A percentile compares a stretch with the other conserved stretches of the same genome.
phyloP scores from a whole-genome alignment of 2,888 invertebrate genomes.

The Drosophila formosana region DNA sequence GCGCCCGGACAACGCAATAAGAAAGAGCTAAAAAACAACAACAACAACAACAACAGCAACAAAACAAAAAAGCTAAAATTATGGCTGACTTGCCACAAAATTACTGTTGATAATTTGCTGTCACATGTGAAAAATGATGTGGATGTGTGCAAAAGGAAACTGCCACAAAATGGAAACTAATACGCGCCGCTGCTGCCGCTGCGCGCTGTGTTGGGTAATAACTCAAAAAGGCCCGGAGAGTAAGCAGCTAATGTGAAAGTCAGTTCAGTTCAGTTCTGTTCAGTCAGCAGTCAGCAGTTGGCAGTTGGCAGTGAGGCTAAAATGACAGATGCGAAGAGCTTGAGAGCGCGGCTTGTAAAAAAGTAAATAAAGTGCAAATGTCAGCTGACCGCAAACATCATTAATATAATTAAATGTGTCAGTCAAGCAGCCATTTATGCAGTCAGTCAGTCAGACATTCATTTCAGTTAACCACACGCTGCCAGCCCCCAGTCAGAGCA shows the following conservation, averaged over 20 bases:
- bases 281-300: constrained; percentile 28
- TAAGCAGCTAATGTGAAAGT: constrained; percentile 59
- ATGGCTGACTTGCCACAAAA: constrained; percentile 52
- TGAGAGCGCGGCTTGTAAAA: constrained; percentile 31
- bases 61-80: constrained; percentile 10
- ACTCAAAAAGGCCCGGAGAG: constrained; percentile 32
- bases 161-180: constrained; percentile 53
- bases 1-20: constrained; percentile 52
- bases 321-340: constrained; percentile 52
- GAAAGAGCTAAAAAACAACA: constrained; percentile 11
- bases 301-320: constrained; percentile 45
- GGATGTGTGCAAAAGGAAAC: constrained; percentile 30
- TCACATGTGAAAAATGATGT: constrained; percentile 77
- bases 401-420: constrained; percentile 83
- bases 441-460: constrained; percentile 67
- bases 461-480: constrained; percentile 69
- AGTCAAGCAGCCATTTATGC: constrained; percentile 79
- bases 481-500: constrained; percentile 39
- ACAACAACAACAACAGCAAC: neutral
- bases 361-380: constrained; percentile 82
- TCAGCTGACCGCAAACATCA: constrained; percentile 83
- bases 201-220: constrained; percentile 44
- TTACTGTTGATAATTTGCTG: constrained; percentile 81
- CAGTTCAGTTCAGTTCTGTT: constrained; percentile 39
- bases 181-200: constrained; percentile 21